Conservation (phyloP, 1,140 invertebrate species). For the Helicoverpa armigera region DNA sequence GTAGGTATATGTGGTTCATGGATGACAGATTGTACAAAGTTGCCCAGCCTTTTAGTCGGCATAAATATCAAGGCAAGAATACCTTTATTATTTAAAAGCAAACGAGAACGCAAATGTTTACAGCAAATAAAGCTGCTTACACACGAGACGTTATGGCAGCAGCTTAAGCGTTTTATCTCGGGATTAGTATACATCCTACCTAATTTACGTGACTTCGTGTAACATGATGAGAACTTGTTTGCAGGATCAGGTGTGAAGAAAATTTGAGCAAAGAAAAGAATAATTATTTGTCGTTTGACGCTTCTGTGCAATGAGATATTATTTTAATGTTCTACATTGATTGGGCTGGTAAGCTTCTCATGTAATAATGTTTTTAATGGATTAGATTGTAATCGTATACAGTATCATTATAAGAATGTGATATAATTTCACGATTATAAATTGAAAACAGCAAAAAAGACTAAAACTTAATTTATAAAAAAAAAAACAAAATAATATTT, state of each 20-base stretch:
- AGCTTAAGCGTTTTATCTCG: slow-evolving; percentile 81
- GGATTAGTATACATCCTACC: slow-evolving; percentile 81
- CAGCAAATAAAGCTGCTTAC: slow-evolving; percentile 80
- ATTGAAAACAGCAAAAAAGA: not conserved
- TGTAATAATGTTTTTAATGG: too few relatives aligned
- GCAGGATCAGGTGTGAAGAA: slow-evolving; percentile 72
- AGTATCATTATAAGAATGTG: too few relatives aligned
- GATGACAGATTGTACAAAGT: too few relatives aligned
- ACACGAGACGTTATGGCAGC: slow-evolving; percentile 73
- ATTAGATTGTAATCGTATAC: too few relatives aligned
- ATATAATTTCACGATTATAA: not conserved
- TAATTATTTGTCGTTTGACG: slow-evolving; percentile 32
- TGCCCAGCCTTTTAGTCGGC: slow-evolving; percentile 20
- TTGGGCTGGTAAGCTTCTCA: too few relatives aligned
- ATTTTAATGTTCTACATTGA: not conserved
- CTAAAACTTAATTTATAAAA: not conserved
- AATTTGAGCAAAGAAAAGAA: slow-evolving; percentile 50
- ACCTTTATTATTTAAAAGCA: slow-evolving; percentile 64
- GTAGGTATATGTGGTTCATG: too few relatives aligned
- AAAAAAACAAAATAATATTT: too few relatives aligned
- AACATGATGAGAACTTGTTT: slow-evolving; percentile 78
- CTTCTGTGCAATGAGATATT: not conserved
- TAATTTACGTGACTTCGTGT: slow-evolving; percentile 82
- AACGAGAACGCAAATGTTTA: slow-evolving; percentile 69
- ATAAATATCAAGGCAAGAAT: slow-evolving; percentile 52